Conservation (phyloP, 2,888 invertebrate genomes). For the Hypsopygia costalis region DNA sequence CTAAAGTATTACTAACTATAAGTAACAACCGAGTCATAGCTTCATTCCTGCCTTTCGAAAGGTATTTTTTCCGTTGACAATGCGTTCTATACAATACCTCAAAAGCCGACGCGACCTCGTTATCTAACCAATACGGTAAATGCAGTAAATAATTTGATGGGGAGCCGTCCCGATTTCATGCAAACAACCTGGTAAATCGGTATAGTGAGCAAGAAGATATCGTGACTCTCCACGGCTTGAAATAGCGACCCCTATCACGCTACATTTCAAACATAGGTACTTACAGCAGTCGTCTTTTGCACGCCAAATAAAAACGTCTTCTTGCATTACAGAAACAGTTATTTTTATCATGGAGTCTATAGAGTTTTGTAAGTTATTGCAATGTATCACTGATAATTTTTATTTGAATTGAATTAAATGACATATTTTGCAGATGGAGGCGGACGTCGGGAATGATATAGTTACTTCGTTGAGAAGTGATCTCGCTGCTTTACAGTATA, state of each 20-base stretch:
- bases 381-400: not conserved
- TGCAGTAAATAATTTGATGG: conserved; percentile 22
- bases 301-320: conserved; percentile 53
- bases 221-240: conserved; percentile 62
- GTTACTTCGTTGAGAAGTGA: conserved; percentile 90
- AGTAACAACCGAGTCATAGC: conserved; percentile 13
- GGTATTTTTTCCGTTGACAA: conserved; percentile 19
- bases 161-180: conserved; percentile 37
- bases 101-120: conserved; percentile 19
- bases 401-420: conserved; percentile 8
- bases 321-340: conserved; percentile 15
- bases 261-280: conserved; percentile 51
- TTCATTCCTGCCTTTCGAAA: conserved; percentile 21
- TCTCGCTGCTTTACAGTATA: conserved; percentile 90
- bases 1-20: conserved; percentile 23
- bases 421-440: conserved; percentile 78
- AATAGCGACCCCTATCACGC: conserved; percentile 68
- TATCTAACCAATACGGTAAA: conserved; percentile 20
- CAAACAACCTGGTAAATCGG: conserved; percentile 34
- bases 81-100: conserved; percentile 9
- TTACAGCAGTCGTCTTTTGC: conserved; percentile 56
- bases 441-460: conserved; percentile 82
- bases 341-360: conserved; percentile 22
- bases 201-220: conserved; percentile 45
- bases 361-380: conserved; percentile 45